A percentile compares a stretch with the other conserved stretches of the same genome.
Evolutionary conservation across 2,113 vertebrate genomes (phyloP).

Genomic region (Notarius quadriscutis): DNA sequence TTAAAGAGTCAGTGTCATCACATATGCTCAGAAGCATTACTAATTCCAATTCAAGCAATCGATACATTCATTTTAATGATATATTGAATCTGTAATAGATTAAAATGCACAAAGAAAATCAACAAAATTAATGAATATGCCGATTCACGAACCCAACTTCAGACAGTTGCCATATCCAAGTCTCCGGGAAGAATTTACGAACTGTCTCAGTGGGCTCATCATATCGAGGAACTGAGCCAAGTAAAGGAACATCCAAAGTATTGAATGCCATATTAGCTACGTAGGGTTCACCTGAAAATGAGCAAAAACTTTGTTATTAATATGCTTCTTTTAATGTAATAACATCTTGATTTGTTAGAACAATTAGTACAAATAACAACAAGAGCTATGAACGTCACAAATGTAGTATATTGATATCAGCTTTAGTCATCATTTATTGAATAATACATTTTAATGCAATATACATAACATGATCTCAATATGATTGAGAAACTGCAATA

Average conservation of each 20-base stretch:
- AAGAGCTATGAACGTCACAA: background rate
- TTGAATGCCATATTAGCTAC: fast-evolving
- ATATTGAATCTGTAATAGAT: background rate
- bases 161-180: slow-evolving; percentile 61
- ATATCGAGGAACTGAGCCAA: fast-evolving
- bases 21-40: background rate
- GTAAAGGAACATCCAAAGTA: fast-evolving
- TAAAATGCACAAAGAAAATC: background rate
- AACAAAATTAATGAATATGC: background rate
- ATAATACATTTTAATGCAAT: background rate
- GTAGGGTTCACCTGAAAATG: background rate
- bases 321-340: background rate
- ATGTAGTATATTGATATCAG: background rate
- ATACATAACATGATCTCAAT: background rate
- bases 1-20: background rate
- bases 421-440: background rate
- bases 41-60: background rate
- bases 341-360: background rate
- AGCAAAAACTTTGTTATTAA: background rate
- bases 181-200: slow-evolving; percentile 80
- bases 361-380: background rate
- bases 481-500: background rate
- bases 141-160: slow-evolving; percentile 70
- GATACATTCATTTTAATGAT: background rate
- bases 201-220: slow-evolving; percentile 55